These are phyloP conservation scores for Theonella swinhoei DNA, from an alignment of 37 sponge, comb jelly and placozoan genomes.

Conservation along the genomic window DNA sequence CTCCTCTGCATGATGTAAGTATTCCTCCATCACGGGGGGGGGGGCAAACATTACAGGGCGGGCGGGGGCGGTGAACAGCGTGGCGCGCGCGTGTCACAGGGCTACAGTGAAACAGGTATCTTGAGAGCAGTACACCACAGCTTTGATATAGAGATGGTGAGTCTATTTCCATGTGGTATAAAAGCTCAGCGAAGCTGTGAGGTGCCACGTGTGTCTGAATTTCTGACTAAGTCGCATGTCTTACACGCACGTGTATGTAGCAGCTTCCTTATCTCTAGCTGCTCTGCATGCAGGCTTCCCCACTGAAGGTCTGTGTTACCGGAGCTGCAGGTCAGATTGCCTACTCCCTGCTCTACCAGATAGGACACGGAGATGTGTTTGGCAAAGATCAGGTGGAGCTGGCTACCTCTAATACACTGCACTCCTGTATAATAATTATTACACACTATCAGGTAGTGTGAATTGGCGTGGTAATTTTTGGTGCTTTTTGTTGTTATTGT, in stretches of 20 bases:
- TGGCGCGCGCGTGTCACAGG: too few species aligned
- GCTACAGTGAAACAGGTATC: too few species aligned
- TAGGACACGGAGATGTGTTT: slow-evolving; percentile 94
- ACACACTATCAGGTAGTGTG: too few species aligned
- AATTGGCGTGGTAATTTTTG: not conserved
- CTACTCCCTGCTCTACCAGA: slow-evolving; percentile 91
- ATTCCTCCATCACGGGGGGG: not conserved
- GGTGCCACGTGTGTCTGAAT: too few species aligned
- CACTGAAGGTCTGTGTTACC: slow-evolving; percentile 94
- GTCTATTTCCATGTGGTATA: too few species aligned
- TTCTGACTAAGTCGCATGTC: not conserved
- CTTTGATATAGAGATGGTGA: too few species aligned
- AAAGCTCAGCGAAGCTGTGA: too few species aligned
- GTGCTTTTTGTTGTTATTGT: not conserved
- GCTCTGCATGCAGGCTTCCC: slow-evolving; percentile 59
- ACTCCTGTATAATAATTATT: too few species aligned
- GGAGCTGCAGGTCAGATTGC: slow-evolving; percentile 99
- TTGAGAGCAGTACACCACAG: too few species aligned
- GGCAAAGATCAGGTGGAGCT: slow-evolving; percentile 82
- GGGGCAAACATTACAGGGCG: not conserved
- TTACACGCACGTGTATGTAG: not conserved
- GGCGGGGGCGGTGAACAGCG: too few species aligned
- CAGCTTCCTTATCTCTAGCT: too few species aligned
- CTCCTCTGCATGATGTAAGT: not conserved
- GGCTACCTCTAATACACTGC: not conserved